Conservation (phyloP, 2,888 invertebrate species). For the Lasioglossum zephyrum region DNA sequence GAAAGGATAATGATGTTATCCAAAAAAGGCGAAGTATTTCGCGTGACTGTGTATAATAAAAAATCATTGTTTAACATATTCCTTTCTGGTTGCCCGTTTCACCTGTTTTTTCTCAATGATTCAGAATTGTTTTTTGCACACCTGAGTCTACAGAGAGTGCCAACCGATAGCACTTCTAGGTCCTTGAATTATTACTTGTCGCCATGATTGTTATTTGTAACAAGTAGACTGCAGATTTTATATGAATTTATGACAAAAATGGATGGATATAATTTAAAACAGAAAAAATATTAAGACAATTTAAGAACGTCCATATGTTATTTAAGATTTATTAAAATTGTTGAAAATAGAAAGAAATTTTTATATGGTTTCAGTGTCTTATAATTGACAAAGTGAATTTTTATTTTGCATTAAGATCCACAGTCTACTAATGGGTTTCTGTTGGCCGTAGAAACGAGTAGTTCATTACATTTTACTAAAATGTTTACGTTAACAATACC, state of each 20-base stretch:
- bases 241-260: too few species aligned
- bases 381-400: too few species aligned
- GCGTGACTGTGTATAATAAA: constrained; percentile 77
- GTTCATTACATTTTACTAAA: neutral
- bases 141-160: constrained; percentile 46
- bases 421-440: constrained; percentile 31
- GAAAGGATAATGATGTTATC: constrained; percentile 62
- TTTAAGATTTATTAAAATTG: too few species aligned
- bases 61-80: constrained; percentile 60
- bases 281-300: too few species aligned
- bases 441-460: neutral
- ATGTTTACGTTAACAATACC: neutral
- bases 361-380: too few species aligned
- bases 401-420: too few species aligned
- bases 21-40: constrained; percentile 69
- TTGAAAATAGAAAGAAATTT: too few species aligned
- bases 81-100: constrained; percentile 48
- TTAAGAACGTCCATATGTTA: too few species aligned
- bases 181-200: constrained; percentile 34
- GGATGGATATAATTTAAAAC: too few species aligned
- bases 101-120: constrained; percentile 27
- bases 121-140: constrained; percentile 1
- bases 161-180: constrained; percentile 55
- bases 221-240: too few species aligned
- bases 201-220: constrained; percentile 15